Evolutionary conservation across 35 echinoderm and acorn worm species (phyloP).

Genomic region (Apostichopus californicus): DNA sequence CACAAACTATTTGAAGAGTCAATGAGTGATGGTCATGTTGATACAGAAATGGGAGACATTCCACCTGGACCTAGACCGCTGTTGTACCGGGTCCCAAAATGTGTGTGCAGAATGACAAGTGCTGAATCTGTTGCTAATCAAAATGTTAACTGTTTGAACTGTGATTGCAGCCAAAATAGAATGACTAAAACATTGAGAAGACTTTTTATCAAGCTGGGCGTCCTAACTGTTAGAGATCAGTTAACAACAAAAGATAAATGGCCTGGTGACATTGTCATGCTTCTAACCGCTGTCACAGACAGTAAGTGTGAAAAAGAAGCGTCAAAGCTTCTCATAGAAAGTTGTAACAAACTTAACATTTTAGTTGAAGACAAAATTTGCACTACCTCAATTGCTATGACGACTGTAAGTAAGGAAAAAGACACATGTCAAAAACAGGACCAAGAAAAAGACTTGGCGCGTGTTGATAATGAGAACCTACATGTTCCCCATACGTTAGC

Average conservation of each 20-base stretch:
- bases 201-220: not conserved
- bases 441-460: not conserved
- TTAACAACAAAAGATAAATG: not conserved
- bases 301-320: not conserved
- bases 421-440: not conserved
- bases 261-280: not conserved
- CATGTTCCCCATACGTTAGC: not conserved
- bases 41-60: not conserved
- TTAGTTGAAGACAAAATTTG: not conserved
- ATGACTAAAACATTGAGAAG: slow-evolving; percentile 8
- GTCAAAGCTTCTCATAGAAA: not conserved
- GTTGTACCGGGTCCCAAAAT: slow-evolving; percentile 19
- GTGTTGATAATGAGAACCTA: not conserved
- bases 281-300: not conserved
- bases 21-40: slow-evolving; percentile 14
- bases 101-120: not conserved
- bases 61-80: slow-evolving; percentile 19
- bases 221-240: too few species aligned
- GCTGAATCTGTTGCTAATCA: too few species aligned
- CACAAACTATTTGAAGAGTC: not conserved
- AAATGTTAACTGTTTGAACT: not conserved
- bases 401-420: not conserved
- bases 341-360: not conserved
- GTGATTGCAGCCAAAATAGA: not conserved
- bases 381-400: not conserved